Evolutionary conservation across 2,888 invertebrate genomes (phyloP).

Genomic region (Nyleta sp.): DNA sequence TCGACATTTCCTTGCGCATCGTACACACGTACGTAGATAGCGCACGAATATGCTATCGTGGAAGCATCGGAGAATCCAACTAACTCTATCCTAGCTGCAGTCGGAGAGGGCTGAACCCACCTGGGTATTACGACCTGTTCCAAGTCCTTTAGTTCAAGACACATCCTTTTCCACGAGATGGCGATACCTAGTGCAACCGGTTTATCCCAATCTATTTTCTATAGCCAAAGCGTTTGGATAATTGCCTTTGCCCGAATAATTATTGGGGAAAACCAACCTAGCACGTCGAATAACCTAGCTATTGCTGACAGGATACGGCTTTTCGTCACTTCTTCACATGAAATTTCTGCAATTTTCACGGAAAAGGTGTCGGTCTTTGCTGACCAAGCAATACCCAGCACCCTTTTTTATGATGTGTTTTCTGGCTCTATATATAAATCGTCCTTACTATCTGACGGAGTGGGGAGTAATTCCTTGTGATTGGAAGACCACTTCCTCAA

Average conservation of each 20-base stretch:
- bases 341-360: not conserved
- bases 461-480: not conserved
- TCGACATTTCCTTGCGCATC: not conserved
- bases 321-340: not conserved
- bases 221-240: not conserved
- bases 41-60: not conserved
- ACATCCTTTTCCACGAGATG: too few species aligned
- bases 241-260: not conserved
- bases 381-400: not conserved
- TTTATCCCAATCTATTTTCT: not conserved
- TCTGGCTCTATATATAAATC: not conserved
- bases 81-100: too few species aligned
- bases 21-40: not conserved
- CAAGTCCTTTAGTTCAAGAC: not conserved
- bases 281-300: not conserved
- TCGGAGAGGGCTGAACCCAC: not conserved
- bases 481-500: not conserved
- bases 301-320: not conserved
- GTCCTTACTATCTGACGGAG: not conserved
- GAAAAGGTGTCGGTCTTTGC: not conserved
- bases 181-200: not conserved
- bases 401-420: not conserved
- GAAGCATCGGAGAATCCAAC: slow-evolving; percentile 5
- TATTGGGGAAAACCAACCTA: slow-evolving; percentile 9
- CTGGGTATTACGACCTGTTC: not conserved